Evolutionary conservation across 2,113 vertebrate species (phyloP).

Genomic region (Mustela nigripes): DNA sequence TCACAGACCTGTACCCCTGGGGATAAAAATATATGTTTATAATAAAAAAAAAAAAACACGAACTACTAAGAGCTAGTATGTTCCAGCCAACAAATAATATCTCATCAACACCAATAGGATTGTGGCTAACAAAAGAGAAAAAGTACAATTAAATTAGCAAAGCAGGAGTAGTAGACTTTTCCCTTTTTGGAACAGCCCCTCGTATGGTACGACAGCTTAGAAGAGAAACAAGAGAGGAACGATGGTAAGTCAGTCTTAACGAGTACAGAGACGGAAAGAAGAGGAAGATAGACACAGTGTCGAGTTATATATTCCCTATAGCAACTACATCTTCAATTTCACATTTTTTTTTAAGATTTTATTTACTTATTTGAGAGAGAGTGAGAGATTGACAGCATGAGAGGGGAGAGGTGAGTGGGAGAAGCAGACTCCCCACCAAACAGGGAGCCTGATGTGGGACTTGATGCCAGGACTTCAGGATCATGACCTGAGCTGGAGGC

Average conservation of each 20-base stretch:
- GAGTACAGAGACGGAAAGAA: neutral
- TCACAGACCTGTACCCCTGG: too few relatives aligned
- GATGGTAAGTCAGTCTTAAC: neutral
- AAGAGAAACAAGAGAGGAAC: neutral
- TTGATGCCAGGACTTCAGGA: too few relatives aligned
- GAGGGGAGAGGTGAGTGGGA: too few relatives aligned
- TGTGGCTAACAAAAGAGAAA: neutral
- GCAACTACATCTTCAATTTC: neutral
- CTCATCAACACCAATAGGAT: neutral
- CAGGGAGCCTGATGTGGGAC: too few relatives aligned
- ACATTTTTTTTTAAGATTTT: neutral
- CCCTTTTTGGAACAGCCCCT: neutral
- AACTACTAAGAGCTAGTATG: slow-evolving; percentile 5
- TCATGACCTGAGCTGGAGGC: too few relatives aligned
- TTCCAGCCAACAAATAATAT: neutral
- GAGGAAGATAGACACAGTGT: neutral
- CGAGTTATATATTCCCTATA: neutral
- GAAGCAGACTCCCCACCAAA: too few relatives aligned
- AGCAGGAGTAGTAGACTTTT: neutral
- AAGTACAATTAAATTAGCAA: neutral
- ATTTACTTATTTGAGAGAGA: too few relatives aligned
- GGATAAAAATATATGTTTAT: too few relatives aligned
- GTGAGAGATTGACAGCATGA: too few relatives aligned
- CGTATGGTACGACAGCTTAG: neutral
- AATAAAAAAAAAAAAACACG: neutral